A percentile compares a stretch with the other conserved stretches of the same genome.
Conservation (phyloP, 2,888 invertebrate genomes). For the Autographa gamma region DNA sequence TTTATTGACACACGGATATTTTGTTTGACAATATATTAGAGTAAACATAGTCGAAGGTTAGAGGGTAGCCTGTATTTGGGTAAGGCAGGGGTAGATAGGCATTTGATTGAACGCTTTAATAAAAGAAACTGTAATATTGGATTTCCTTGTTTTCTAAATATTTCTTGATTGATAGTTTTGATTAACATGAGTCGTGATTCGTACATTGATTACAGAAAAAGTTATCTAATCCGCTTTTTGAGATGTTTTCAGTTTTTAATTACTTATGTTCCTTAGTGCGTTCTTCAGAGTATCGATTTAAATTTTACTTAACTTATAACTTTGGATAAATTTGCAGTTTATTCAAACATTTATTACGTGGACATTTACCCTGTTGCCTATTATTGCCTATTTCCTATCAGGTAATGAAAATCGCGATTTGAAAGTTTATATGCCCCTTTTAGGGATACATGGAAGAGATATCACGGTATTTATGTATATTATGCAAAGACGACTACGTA, state of each 20-base stretch:
- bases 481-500: background rate
- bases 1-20: constrained; percentile 3
- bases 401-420: background rate
- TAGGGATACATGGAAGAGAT: background rate
- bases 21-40: constrained; percentile 5
- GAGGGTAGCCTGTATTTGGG: background rate
- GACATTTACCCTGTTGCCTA: background rate
- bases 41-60: background rate
- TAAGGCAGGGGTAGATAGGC: background rate
- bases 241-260: no score
- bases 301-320: no score
- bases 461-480: background rate
- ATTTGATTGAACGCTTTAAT: background rate
- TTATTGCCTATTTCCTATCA: background rate
- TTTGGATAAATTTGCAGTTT: background rate
- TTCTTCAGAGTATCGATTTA: no score
- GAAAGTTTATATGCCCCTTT: background rate
- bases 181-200: background rate
- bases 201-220: no score
- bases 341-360: background rate
- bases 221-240: no score
- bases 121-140: background rate
- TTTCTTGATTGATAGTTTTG: background rate
- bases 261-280: no score
- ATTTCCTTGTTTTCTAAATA: background rate